A percentile compares a stretch with the other conserved stretches of the same genome.
Evolutionary conservation across 2,888 invertebrate genomes (phyloP).

Genomic region (Eupithecia centaureata): DNA sequence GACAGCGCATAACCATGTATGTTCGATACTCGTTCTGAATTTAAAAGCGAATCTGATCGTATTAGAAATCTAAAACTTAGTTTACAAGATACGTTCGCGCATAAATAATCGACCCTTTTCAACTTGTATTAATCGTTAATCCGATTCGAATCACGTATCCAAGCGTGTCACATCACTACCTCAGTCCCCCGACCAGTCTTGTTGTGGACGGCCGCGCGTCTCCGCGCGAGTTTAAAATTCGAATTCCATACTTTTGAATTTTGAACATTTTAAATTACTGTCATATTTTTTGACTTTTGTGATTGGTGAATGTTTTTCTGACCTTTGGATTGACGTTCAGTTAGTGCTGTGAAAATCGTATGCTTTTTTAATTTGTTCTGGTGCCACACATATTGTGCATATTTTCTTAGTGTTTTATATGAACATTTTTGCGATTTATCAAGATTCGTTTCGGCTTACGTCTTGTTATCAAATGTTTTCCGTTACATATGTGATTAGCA

Average conservation of each 20-base stretch:
- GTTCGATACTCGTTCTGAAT: constrained; percentile 30
- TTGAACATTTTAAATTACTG: constrained; percentile 24
- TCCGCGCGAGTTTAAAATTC: constrained; percentile 33
- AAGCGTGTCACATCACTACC: constrained; percentile 61
- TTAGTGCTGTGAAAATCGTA: constrained; percentile 42
- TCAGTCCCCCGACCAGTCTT: constrained; percentile 64
- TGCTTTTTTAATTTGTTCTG: constrained; percentile 59
- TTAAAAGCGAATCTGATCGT: constrained; percentile 15
- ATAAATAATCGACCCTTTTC: constrained; percentile 31
- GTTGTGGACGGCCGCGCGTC: constrained; percentile 60
- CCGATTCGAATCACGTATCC: constrained; percentile 38
- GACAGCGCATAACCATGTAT: background rate
- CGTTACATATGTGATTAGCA: constrained; percentile 37
- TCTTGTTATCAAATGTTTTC: constrained; percentile 34
- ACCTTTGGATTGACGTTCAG: constrained; percentile 33
- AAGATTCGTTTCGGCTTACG: constrained; percentile 29
- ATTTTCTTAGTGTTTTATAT: constrained; percentile 20
- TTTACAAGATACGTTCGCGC: constrained; percentile 22
- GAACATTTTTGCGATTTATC: constrained; percentile 31
- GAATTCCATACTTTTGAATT: constrained; percentile 21
- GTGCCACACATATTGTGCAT: constrained; percentile 51
- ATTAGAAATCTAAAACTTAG: constrained; percentile 36
- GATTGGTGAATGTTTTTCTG: constrained; percentile 24
- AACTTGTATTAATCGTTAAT: constrained; percentile 35
- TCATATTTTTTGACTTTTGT: constrained; percentile 16